Conservation (phyloP, 2,797 vertebrate species). For the Tragelaphus oryx region DNA sequence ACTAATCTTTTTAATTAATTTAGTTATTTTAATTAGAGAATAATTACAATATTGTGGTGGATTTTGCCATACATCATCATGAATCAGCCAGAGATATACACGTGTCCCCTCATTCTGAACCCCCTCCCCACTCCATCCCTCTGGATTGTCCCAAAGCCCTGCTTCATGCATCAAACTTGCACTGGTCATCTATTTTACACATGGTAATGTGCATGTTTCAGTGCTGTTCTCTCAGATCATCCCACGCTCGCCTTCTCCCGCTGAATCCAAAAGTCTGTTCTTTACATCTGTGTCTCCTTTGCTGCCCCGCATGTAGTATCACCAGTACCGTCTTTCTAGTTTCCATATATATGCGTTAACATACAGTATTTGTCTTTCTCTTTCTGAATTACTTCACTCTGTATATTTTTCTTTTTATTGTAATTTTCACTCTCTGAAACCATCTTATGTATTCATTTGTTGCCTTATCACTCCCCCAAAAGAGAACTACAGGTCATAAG, state of each 20-base stretch:
- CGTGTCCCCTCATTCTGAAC: neutral
- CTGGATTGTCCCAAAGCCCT: neutral
- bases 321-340: neutral
- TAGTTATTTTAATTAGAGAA: neutral
- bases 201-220: neutral
- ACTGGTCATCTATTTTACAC: neutral
- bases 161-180: neutral
- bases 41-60: neutral
- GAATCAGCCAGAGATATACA: neutral
- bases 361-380: neutral
- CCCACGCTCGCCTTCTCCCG: neutral
- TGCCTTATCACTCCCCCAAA: neutral
- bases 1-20: neutral
- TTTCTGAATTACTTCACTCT: neutral
- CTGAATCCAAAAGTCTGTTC: neutral
- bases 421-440: neutral
- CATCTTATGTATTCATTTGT: neutral
- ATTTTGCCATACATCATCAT: neutral
- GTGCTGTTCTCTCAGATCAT: neutral
- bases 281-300: neutral
- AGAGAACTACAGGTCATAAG: neutral
- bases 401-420: neutral
- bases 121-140: neutral
- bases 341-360: neutral
- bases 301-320: rapidly evolving